Evolutionary conservation across 2,888 invertebrate species (phyloP).

Genomic region (Plebejus melissa): DNA sequence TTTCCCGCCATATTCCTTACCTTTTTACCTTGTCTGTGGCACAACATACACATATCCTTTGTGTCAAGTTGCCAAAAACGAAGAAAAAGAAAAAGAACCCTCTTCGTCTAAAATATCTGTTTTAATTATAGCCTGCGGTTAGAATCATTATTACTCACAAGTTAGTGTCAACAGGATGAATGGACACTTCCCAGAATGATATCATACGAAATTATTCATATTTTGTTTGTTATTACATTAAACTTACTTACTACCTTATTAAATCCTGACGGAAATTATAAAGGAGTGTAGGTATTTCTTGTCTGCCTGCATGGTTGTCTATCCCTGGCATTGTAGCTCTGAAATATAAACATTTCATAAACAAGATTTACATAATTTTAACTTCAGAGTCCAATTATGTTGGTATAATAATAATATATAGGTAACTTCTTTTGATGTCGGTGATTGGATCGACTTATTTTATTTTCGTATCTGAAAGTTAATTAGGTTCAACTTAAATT

Average conservation of each 20-base stretch:
- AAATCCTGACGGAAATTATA: not conserved
- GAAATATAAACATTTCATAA: not conserved
- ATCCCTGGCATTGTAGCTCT: not conserved
- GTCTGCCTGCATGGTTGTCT: not conserved
- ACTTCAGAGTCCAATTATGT: no score
- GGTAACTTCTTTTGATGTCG: no score
- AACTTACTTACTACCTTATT: not conserved
- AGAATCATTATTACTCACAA: slow-evolving; percentile 56
- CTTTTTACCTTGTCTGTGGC: no score
- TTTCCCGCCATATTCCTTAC: no score
- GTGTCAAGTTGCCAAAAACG: no score
- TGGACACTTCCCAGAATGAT: slow-evolving; percentile 44
- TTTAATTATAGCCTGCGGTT: slow-evolving; percentile 45
- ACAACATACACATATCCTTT: no score
- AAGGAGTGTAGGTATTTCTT: not conserved
- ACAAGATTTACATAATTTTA: not conserved
- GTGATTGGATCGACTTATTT: not conserved
- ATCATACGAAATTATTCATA: slow-evolving; percentile 40
- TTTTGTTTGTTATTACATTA: slow-evolving; percentile 31
- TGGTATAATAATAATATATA: no score
- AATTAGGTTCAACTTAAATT: not conserved
- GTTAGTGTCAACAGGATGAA: slow-evolving; percentile 38
- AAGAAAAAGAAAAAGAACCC: no score
- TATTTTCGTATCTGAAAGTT: not conserved
- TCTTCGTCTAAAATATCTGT: not conserved